phyloP scores from a whole-genome alignment of 23 tunicate species.

The Oikopleura dioica region DNA sequence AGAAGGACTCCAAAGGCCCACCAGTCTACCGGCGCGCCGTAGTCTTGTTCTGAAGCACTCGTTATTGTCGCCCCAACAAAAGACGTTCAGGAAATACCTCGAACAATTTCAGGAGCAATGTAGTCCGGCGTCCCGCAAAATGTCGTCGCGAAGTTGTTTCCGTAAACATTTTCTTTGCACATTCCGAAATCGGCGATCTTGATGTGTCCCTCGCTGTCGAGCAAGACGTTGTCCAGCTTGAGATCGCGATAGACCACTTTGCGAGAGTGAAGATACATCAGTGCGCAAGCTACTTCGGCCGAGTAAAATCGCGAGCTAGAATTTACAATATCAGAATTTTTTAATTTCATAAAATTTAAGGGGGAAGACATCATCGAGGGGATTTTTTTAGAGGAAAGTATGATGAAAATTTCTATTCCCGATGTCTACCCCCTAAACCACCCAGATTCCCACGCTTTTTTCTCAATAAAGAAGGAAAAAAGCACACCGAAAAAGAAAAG shows the following conservation, averaged over 20 bases:
- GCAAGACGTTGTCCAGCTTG: slow-evolving; percentile 78
- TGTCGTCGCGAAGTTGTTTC: slow-evolving; percentile 18
- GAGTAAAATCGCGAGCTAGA: slow-evolving; percentile 43
- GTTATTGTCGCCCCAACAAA: background rate
- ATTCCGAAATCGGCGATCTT: slow-evolving; percentile 95
- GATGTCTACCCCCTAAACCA: too few relatives aligned
- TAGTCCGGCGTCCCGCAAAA: slow-evolving; percentile 96
- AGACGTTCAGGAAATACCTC: background rate
- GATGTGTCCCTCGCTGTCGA: slow-evolving; percentile 95
- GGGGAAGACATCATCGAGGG: too few relatives aligned
- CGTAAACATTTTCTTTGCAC: slow-evolving; percentile 45
- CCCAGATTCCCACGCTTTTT: too few relatives aligned
- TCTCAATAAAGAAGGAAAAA: too few relatives aligned
- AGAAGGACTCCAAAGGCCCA: slow-evolving; percentile 96
- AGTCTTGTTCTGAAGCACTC: slow-evolving; percentile 35
- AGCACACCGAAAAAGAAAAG: too few relatives aligned
- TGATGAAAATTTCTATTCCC: too few relatives aligned
- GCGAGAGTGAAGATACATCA: slow-evolving; percentile 77
- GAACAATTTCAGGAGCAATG: slow-evolving; percentile 87
- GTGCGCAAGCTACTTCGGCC: slow-evolving; percentile 73
- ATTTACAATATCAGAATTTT: too few relatives aligned
- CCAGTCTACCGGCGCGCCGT: slow-evolving; percentile 87
- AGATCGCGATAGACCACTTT: slow-evolving; percentile 83
- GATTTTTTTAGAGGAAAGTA: too few relatives aligned
- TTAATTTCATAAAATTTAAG: too few relatives aligned